phyloP scores from a whole-genome alignment of 2,113 vertebrate species.

The Epinephelus moara region DNA sequence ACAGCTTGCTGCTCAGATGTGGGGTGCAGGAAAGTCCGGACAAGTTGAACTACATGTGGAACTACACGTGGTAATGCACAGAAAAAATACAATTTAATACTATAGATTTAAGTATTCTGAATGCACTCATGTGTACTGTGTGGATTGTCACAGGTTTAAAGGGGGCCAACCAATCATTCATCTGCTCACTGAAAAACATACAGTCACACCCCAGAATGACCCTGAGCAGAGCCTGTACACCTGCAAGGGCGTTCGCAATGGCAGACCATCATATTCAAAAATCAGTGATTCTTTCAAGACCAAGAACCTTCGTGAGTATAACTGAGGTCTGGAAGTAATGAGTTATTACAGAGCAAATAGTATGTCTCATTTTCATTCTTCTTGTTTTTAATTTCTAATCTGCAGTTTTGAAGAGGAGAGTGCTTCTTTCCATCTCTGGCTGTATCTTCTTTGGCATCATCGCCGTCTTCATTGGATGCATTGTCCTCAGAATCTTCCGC shows the following conservation, averaged over 20 bases:
- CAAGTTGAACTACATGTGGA: constrained; percentile 79
- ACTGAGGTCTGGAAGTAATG: neutral
- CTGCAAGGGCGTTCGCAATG: constrained; percentile 55
- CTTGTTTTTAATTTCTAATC: neutral
- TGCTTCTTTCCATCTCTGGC: constrained; percentile 82
- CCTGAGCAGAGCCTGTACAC: constrained; percentile 69
- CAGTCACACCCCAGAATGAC: constrained; percentile 67
- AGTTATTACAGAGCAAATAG: neutral
- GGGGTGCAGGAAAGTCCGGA: constrained; percentile 25
- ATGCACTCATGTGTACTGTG: neutral
- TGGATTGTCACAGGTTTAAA: constrained; percentile 59
- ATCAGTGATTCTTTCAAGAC: constrained; percentile 59
- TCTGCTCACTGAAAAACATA: neutral
- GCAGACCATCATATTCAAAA: constrained; percentile 66
- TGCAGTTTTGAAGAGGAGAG: constrained; percentile 80
- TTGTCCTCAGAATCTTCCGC: constrained; percentile 59
- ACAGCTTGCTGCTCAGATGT: constrained; percentile 76
- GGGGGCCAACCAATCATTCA: accelerated
- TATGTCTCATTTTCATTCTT: neutral
- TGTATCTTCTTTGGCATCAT: constrained; percentile 75
- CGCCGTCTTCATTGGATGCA: constrained; percentile 63
- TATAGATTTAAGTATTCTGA: neutral
- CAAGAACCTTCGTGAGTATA: constrained; percentile 79
- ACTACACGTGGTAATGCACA: constrained; percentile 78
- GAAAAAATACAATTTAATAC: neutral